Base-by-base conservation (phyloP, 1,140 invertebrate species). In the Pseudoatta argentina region DNA sequence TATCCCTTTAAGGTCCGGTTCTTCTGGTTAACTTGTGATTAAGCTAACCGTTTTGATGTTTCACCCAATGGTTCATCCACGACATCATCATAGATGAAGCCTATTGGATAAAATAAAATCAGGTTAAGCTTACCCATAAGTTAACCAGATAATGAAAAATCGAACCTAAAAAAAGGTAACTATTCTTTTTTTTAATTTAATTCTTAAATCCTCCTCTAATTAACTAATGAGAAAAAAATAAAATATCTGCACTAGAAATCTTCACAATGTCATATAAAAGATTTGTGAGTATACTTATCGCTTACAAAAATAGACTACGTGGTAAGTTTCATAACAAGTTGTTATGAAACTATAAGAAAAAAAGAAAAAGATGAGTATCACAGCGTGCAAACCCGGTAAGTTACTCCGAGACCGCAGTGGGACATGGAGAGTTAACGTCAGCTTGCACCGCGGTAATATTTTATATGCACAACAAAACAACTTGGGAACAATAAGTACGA, bases 401-500 rank as follows among this genome's bases (percentile, higher is more conserved):
- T 39, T 73, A 82, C 79, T 73, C 61, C 24, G 21, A 48, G 59
- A 6, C 34, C 16, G 34, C 66, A 16, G 12, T 27, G 66, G 66
- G 18, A 57, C 27, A 57, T 44, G 34, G 51, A 73, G n/a, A 73
- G 69, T 48, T 61, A 44, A 73, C 71, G 67, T 21, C 39, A 8
- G 16, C 30, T 24, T 63, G 39, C 27, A 61, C 53, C 34, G 21
- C 30, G 44, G 55, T n/a, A 24, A 83, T 75, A 83, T 63, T 83
- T 83, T 83, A 73, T 61, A 72, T 24, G 39, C 14, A 12, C 16
- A 34, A 39, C 30, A 83, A 83, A 63, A 39, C 44, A 44, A 53
- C 44, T 72, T 55, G 48, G 39, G n/a, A 83, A 83, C 69, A 83
- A 83, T 83, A 83, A 82, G 79, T 83, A 63, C 39, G 24, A 34